Evolutionary conservation across 2,113 vertebrate species (phyloP), one percentile per base, ranked within the genome.

Genomic region (Eclectus roratus): DNA sequence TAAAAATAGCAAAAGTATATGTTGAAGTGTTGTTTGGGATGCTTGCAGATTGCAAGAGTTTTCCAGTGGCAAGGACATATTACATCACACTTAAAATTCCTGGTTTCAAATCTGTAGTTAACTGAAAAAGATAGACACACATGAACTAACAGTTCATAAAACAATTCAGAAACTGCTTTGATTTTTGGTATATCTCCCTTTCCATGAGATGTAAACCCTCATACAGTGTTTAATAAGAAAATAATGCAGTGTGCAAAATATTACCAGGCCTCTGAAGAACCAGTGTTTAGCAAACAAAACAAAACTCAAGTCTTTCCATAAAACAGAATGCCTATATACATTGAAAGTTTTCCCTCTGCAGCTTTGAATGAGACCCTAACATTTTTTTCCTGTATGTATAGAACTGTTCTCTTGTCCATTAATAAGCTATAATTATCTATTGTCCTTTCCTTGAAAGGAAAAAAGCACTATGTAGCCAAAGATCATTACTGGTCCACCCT

Each of bases 401-500:
- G 80, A 90, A 84, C 72, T 85, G 52, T 88, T 86, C 60, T 86
- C 69, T 68, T 79, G 80, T 68, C 88, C 73, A 85, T 72, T 95
- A 87, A 74, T 94, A 93, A 95, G 56, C 80, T 96, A 11, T 92
- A 93, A 96, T 96, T 96, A 96, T 84, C 88, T 89, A 88, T 89
- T 93, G 69, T 97, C 77, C 73, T 63, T 80, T 86, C 65, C 86
- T 2, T 88, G 90, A 93, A 92, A 96, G 88, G 72, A 80, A 83
- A 80, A 96, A 94, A 93, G 61, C 70, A 55, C 60, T 87, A 63
- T 18, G 52, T 92, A 96, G 96, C 85, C 94, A 93, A 92, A 93
- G 93, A 93, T 95, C 93, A 90, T 92, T 92, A 80, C 21, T 68
- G 90, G 77, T 60, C 92, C 90, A 93, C 73, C 72, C 82, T 94